These are phyloP conservation scores for Lepidurus arcticus DNA, from an alignment of 1,140 invertebrate genomes.

Conservation along the genomic window DNA sequence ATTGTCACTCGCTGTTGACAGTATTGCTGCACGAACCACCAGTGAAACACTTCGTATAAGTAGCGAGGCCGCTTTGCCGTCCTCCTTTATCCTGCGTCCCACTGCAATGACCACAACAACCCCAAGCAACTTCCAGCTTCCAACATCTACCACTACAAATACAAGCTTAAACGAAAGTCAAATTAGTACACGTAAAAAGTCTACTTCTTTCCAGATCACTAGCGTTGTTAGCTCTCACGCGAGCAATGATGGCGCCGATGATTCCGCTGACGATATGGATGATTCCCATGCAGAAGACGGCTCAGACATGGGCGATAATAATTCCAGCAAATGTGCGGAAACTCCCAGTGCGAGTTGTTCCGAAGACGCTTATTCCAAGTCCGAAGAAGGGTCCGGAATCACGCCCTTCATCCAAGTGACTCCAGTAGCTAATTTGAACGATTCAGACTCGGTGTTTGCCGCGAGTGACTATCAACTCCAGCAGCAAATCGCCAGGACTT, in stretches of 20 bases:
- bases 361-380: constrained; percentile 2
- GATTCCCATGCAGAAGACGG: constrained; percentile 75
- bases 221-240: constrained; percentile 70
- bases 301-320: background rate
- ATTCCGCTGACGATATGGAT: constrained; percentile 87
- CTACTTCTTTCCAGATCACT: constrained; percentile 88
- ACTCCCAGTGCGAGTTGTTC: background rate
- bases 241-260: constrained; percentile 79
- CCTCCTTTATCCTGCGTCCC: background rate
- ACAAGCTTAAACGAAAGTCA: constrained; percentile 6
- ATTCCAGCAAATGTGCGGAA: background rate
- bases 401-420: background rate
- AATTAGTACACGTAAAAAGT: constrained; percentile 57
- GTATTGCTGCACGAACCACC: constrained; percentile 12
- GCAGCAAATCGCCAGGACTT: background rate
- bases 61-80: background rate
- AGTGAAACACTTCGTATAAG: constrained; percentile 27
- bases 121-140: background rate
- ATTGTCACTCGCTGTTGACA: background rate
- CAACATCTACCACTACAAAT: constrained; percentile 19
- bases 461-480: background rate
- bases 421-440: background rate
- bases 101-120: background rate
- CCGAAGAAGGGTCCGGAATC: background rate
- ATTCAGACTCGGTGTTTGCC: background rate